A percentile compares a stretch with the other conserved stretches of the same genome.
phyloP scores from a whole-genome alignment of 2,888 invertebrate species.

The Agonopterix heracliana region DNA sequence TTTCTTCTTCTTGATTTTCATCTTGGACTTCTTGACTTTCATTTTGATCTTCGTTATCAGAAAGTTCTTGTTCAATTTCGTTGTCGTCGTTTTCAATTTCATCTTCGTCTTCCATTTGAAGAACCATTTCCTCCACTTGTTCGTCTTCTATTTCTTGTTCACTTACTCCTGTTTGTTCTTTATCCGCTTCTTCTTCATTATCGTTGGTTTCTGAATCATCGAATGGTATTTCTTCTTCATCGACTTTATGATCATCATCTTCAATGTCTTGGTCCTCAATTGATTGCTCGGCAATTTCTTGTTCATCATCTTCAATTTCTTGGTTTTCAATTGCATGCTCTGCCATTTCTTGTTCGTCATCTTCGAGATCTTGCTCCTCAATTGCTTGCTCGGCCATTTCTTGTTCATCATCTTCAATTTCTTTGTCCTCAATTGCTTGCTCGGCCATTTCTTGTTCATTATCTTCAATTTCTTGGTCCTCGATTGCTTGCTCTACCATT shows the following conservation, averaged over 20 bases:
- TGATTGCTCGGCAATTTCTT: constrained; percentile 2
- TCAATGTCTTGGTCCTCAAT: constrained; percentile 1
- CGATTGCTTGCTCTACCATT: not conserved
- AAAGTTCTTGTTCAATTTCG: constrained; percentile 2
- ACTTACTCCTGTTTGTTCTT: not conserved
- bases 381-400: constrained; percentile 7
- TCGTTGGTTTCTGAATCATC: not conserved
- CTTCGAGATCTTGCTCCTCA: constrained; percentile 3
- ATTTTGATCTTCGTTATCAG: constrained; percentile 6
- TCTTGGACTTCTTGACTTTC: constrained; percentile 5
- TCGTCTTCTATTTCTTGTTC: constrained; percentile 8
- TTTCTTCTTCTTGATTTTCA: constrained; percentile 5
- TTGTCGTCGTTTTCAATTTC: constrained; percentile 10
- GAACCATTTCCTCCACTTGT: constrained; percentile 5
- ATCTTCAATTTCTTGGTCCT: not conserved
- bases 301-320: constrained; percentile 2
- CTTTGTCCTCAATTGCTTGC: constrained; percentile 7
- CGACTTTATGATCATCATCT: too few relatives aligned
- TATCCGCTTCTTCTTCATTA: not conserved
- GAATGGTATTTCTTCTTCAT: not conserved
- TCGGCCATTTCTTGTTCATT: constrained; percentile 4
- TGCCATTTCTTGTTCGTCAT: not conserved
- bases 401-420: constrained; percentile 10
- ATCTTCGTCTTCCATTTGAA: constrained; percentile 7
- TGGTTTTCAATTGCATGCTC: constrained; percentile 11